phyloP scores from a whole-genome alignment of 1,140 invertebrate genomes.

The Hirudo medicinalis region DNA sequence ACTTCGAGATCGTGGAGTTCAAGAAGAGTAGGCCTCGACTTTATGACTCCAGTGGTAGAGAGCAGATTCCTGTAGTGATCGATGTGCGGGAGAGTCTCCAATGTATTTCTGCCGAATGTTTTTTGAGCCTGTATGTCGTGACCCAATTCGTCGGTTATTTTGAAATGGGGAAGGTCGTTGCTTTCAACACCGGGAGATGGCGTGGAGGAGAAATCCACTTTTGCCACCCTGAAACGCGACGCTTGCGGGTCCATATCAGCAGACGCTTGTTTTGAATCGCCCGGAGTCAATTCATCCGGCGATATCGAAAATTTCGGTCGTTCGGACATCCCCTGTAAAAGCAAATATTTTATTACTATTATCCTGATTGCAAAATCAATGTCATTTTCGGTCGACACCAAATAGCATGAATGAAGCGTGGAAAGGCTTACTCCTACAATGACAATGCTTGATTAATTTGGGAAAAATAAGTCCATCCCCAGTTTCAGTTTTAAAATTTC shows the following conservation, averaged over 20 bases:
- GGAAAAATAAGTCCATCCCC: no score
- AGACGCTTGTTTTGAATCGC: not conserved
- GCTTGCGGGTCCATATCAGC: not conserved
- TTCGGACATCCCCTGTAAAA: slow-evolving; percentile 11
- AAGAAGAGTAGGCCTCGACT: slow-evolving; percentile 74
- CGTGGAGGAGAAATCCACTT: slow-evolving; percentile 21
- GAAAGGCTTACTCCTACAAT: no score
- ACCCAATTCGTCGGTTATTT: not conserved
- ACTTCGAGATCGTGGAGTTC: slow-evolving; percentile 61
- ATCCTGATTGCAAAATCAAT: no score
- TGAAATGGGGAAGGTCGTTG: not conserved
- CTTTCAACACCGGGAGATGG: not conserved
- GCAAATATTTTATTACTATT: no score
- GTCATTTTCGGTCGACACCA: no score
- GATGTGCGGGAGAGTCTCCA: slow-evolving; percentile 73
- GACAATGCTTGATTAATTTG: no score
- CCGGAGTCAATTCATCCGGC: not conserved
- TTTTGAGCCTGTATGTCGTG: slow-evolving; percentile 52
- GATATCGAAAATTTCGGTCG: slow-evolving; percentile 10
- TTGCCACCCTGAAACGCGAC: slow-evolving; percentile 24
- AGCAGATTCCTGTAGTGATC: slow-evolving; percentile 89
- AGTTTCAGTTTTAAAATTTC: no score
- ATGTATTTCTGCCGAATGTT: slow-evolving; percentile 71
- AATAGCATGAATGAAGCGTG: no score
- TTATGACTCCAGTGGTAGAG: slow-evolving; percentile 64